Evolutionary conservation across 2,888 invertebrate species (phyloP), one percentile per base, ranked within the genome.

Genomic region (Napeogenes inachia): DNA sequence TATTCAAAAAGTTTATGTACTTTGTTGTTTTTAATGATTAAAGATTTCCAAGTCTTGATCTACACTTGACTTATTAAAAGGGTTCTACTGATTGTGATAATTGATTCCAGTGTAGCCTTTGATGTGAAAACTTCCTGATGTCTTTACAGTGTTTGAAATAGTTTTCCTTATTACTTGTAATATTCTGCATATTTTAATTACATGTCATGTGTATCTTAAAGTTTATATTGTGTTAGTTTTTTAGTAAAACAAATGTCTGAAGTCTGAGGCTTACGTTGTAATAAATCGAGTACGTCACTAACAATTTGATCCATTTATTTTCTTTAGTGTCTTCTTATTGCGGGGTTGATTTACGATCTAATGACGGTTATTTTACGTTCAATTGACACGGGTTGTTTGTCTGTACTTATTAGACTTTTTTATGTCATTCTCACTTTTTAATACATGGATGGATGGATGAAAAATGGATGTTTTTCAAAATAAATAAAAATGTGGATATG

Each of bases 251-350:
- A 30, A 13, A 50, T 30, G 50, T 30, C 30, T 30, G 21, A 50
- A 30, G 10, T 50, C 30, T 10, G 42, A 21, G 1, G 21, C 10
- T 6, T 50, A 50, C 30, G 30, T 47, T 47, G 47, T 50, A 50
- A 50, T 50, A 50, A 50, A 50, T 47, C 12, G 45, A 45, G 54
- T 38, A 32, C 38, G 46, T 13, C 47, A 30, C 70, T 75, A 67
- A 50, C 21, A 72, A 70, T 73, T 70, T 66, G 66, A 69, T 68
- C 68, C 68, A 59, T 70, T 66, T 59, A 73, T 66, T 67, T 72
- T 72, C 73, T 74, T 66, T 61, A 61, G 35, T 59, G 59, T 45
- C 57, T 59, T 68, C 57, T 60, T 62, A 60, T 60, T 60, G 62
- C n/a, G 45, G 42, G 54, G 33, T 56, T 64, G 61, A 64, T 64